Base-by-base conservation (phyloP, 2,113 vertebrate genomes). In the Chlorodrepanis virens region DNA sequence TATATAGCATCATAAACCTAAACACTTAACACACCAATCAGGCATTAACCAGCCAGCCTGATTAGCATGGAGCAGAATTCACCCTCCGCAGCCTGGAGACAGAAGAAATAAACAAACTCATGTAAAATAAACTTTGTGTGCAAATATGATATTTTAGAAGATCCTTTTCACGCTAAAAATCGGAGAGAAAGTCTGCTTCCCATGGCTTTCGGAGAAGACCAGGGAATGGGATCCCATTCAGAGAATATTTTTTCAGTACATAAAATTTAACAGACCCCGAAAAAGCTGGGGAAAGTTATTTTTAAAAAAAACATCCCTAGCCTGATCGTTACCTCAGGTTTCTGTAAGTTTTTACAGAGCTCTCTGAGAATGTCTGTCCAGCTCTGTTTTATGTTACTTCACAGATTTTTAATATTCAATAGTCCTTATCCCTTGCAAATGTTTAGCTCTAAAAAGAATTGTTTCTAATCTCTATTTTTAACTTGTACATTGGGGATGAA, bases 351-450 rank as follows among this genome's bases (percentile, higher is more conserved):
- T 96, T 96, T 94, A 94, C 91, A 91, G 94, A 95, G 68, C 86
- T 81, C 49, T 95, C 64, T 68, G 68, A 88, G 79, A 92, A 93
- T 14, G 83, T 86, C 90, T 91, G 50, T 68, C 60, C 52, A 92
- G 90, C 70, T 96, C 96, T 97, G 95, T 24, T 96, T 97, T 93
- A 88, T 94, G 94, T 97, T 96, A 96, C 92, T 93, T 94, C 85
- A 96, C 95, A 96, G 95, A 95, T 94, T 96, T 97, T 96, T 96
- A 97, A 96, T 96, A 95, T 96, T 93, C 95, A 83, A 95, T 88
- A 95, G 94, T 94, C 79, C 92, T 88, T 94, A 93, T 88, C 94
- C 90, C 8, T 1, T 82, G 87, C 88, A 95, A 96, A 90, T 89
- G 90, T 93, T 97, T 95, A 88, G 88, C 92, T 92, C 87, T 94